Percentiles rank a stretch among this genome's conserved stretches.
Conservation (phyloP, 2,113 vertebrate species). For the Mastomys natalensis region DNA sequence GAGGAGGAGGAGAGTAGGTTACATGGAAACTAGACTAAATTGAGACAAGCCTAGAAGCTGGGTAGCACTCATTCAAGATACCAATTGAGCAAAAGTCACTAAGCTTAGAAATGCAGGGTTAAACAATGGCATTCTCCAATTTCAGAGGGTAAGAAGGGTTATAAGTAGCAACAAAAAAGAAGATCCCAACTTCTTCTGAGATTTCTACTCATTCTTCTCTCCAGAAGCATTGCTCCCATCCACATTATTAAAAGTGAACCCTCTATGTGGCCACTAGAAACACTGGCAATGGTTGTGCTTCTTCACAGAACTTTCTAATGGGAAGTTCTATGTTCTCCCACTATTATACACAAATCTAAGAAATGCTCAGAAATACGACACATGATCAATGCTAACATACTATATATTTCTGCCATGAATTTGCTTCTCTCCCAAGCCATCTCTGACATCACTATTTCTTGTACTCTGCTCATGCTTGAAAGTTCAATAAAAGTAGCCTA, state of each 20-base stretch:
- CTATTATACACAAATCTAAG: background rate
- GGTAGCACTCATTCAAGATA: background rate
- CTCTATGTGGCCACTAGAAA: background rate
- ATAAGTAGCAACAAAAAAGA: background rate
- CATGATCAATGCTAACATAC: background rate
- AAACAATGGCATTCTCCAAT: background rate
- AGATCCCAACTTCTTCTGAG: background rate
- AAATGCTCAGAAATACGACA: background rate
- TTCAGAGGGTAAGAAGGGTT: background rate
- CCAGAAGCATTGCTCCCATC: background rate
- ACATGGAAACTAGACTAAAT: background rate
- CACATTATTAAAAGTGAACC: background rate
- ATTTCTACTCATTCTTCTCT: background rate
- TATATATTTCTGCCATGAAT: background rate
- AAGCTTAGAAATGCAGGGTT: background rate
- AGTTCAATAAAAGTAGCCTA: conserved; percentile 11
- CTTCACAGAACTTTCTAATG: background rate
- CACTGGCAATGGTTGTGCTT: too few relatives aligned
- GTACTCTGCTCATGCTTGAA: background rate
- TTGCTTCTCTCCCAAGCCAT: background rate
- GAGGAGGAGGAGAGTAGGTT: background rate
- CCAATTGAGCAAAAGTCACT: background rate
- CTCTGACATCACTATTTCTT: background rate
- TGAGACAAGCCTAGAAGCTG: background rate
- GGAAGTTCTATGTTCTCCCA: background rate